Conservation (phyloP, 2,797 vertebrate genomes). For the Darevskia mixta region DNA sequence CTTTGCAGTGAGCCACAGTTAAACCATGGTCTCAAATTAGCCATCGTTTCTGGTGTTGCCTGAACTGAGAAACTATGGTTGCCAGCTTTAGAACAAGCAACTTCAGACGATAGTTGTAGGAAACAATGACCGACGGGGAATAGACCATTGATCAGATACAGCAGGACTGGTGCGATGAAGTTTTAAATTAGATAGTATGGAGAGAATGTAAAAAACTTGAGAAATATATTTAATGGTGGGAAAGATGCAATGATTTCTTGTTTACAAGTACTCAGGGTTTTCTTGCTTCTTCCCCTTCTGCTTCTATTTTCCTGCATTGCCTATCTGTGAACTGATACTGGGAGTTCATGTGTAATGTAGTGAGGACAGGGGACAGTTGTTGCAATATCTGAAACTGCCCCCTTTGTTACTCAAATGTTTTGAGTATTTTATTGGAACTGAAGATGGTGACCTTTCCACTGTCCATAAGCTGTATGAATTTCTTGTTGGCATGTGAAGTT, state of each 20-base stretch:
- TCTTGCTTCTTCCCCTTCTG: neutral
- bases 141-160: too few relatives aligned
- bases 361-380: neutral
- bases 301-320: neutral
- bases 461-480: neutral
- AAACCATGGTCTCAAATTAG: too few relatives aligned
- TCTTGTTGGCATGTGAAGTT: neutral
- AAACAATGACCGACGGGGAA: too few relatives aligned
- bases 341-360: neutral
- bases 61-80: too few relatives aligned
- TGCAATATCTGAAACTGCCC: neutral
- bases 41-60: too few relatives aligned
- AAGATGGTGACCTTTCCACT: conserved; percentile 29
- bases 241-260: neutral
- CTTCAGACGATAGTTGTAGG: too few relatives aligned
- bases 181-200: neutral
- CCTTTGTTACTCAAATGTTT: conserved; percentile 11
- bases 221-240: neutral
- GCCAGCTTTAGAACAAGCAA: too few relatives aligned
- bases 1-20: too few relatives aligned
- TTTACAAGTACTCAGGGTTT: neutral
- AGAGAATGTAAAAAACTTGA: neutral
- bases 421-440: conserved; percentile 43
- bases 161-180: neutral
- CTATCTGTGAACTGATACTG: neutral